Conservation (phyloP, 2,113 vertebrate genomes). For the Psephotus haematonotus region DNA sequence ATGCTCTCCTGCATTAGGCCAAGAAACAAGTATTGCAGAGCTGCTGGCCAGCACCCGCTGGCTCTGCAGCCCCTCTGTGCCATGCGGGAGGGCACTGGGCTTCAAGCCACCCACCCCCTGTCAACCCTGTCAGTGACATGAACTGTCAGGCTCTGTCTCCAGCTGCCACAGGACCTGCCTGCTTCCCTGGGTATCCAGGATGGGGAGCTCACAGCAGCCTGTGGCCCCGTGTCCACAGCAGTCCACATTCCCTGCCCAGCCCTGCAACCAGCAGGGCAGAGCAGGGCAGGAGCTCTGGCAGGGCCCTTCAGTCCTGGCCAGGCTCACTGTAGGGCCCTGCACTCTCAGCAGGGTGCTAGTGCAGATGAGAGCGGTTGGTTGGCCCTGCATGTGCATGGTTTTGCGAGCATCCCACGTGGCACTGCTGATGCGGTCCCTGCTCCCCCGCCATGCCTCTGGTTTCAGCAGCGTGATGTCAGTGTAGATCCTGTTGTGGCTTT, state of each 20-base stretch:
- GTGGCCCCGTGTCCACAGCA: rapidly evolving
- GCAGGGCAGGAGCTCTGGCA: rapidly evolving
- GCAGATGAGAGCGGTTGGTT: rapidly evolving
- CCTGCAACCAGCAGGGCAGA: neutral
- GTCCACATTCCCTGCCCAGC: neutral
- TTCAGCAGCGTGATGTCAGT: neutral
- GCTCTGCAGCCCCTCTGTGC: neutral
- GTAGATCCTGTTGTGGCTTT: neutral
- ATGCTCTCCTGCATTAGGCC: neutral
- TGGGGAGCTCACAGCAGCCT: neutral
- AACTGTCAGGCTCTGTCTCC: neutral
- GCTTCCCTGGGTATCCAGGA: neutral
- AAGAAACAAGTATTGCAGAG: neutral
- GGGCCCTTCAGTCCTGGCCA: neutral
- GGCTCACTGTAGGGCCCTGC: rapidly evolving
- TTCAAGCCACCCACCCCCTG: neutral
- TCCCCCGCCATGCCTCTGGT: rapidly evolving
- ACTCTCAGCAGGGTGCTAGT: rapidly evolving
- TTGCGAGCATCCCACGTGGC: rapidly evolving
- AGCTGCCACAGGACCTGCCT: neutral
- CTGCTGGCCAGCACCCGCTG: neutral
- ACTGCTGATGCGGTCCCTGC: neutral
- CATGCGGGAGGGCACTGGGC: neutral
- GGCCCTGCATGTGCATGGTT: neutral
- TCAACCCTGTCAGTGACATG: neutral